Conservation (phyloP, 2,113 vertebrate species). For the Sialia sialis region DNA sequence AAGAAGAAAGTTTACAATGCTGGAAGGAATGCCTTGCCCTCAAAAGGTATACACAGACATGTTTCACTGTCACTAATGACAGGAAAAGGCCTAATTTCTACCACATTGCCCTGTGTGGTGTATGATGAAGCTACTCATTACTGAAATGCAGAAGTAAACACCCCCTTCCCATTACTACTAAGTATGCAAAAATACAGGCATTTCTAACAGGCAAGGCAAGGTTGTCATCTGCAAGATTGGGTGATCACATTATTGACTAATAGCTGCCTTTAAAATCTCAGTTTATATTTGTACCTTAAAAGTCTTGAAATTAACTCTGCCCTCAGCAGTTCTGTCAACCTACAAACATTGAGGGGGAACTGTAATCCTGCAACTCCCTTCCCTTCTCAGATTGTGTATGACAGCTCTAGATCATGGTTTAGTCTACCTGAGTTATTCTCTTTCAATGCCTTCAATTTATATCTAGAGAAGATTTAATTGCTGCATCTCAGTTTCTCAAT, state of each 20-base stretch:
- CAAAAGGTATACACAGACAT: neutral
- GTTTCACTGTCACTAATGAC: neutral
- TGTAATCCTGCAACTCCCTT: neutral
- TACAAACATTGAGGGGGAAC: neutral
- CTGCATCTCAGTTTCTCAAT: neutral
- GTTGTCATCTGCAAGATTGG: neutral
- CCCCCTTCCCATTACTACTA: neutral
- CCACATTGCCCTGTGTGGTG: neutral
- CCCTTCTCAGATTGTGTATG: neutral
- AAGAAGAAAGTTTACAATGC: neutral
- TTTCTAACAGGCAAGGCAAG: neutral
- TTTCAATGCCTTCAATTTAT: neutral
- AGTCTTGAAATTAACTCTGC: neutral
- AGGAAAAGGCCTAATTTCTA: neutral
- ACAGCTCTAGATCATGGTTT: neutral
- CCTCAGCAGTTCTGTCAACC: neutral
- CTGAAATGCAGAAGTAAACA: neutral
- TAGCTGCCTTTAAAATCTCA: neutral
- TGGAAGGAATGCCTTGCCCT: neutral
- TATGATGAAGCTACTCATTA: neutral
- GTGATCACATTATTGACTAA: neutral
- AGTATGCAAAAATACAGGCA: neutral
- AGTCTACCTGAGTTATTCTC: neutral
- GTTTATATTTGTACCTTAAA: neutral
- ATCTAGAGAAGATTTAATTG: neutral